Evolutionary conservation across 2,888 invertebrate genomes (phyloP).

Genomic region (Pandemis cinnamomeana): DNA sequence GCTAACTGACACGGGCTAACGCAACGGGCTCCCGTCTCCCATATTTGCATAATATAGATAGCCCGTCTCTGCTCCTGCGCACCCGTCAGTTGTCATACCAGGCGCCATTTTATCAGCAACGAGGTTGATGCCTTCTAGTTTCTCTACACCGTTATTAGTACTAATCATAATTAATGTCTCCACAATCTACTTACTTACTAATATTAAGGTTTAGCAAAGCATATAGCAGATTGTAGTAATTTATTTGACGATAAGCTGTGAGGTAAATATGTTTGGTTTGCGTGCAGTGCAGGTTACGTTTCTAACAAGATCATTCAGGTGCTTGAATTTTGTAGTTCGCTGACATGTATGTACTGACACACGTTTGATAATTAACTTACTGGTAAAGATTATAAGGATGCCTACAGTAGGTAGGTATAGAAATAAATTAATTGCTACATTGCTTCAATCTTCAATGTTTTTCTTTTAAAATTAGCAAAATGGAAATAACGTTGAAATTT

Average conservation of each 20-base stretch:
- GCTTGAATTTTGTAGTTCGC: neutral
- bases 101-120: conserved; percentile 57
- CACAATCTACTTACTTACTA: conserved; percentile 40
- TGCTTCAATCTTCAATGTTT: neutral
- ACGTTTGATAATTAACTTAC: neutral
- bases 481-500: neutral
- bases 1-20: conserved; percentile 46
- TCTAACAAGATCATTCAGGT: conserved; percentile 28
- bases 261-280: conserved; percentile 31
- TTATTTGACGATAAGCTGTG: conserved; percentile 34
- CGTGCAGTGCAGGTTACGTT: conserved; percentile 8
- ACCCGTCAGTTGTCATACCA: conserved; percentile 50
- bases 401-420: no score
- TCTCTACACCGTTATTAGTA: conserved; percentile 54
- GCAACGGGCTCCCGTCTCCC: conserved; percentile 41
- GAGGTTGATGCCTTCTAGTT: conserved; percentile 54
- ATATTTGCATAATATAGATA: conserved; percentile 58
- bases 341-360: neutral
- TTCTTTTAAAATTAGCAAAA: neutral
- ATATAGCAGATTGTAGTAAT: conserved; percentile 33
- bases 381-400: neutral
- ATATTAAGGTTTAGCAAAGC: conserved; percentile 37
- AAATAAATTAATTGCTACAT: no score
- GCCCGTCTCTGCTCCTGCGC: conserved; percentile 41
- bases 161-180: conserved; percentile 52